Evolutionary conservation across 2,113 vertebrate genomes (phyloP).

Genomic region (Sinocyclocheilus grahami): DNA sequence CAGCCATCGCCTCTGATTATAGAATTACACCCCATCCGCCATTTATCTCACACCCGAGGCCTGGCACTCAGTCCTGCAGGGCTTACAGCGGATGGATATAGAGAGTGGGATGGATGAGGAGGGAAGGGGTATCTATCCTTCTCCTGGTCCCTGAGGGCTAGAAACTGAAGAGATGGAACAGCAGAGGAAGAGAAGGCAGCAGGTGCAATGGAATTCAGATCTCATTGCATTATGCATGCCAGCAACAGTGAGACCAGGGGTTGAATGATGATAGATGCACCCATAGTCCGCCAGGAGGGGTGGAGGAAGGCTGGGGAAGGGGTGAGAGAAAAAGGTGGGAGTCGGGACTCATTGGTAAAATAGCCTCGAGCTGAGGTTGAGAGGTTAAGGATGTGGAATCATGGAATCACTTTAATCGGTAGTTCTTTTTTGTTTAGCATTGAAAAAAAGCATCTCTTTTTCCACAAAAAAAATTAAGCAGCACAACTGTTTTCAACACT

Average conservation of each 20-base stretch:
- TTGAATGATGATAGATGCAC: constrained; percentile 55
- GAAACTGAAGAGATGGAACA: constrained; percentile 57
- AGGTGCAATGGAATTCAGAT: constrained; percentile 73
- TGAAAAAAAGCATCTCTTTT: too few species aligned
- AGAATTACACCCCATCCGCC: constrained; percentile 52
- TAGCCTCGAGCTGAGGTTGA: constrained; percentile 17
- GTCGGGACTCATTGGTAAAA: constrained; percentile 4
- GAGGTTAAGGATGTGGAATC: constrained; percentile 27
- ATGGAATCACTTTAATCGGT: constrained; percentile 1
- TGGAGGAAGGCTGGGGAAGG: constrained; percentile 5
- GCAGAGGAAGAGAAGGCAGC: constrained; percentile 59
- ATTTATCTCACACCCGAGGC: constrained; percentile 40
- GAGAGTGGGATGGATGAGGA: constrained; percentile 42
- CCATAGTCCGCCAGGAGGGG: constrained; percentile 36
- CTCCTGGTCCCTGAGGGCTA: constrained; percentile 59
- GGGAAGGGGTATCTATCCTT: constrained; percentile 55
- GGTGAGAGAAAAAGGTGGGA: constrained; percentile 33
- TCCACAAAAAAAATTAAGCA: neutral
- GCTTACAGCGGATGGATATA: constrained; percentile 13
- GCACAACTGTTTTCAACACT: too few species aligned
- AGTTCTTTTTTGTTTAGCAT: neutral
- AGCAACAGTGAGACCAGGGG: constrained; percentile 49
- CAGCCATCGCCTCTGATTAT: constrained; percentile 49
- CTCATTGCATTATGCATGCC: constrained; percentile 67
- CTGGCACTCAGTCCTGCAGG: constrained; percentile 30